These are phyloP conservation scores for Chinchilla lanigera DNA, from an alignment of 2,113 vertebrate genomes.

Conservation along the genomic window DNA sequence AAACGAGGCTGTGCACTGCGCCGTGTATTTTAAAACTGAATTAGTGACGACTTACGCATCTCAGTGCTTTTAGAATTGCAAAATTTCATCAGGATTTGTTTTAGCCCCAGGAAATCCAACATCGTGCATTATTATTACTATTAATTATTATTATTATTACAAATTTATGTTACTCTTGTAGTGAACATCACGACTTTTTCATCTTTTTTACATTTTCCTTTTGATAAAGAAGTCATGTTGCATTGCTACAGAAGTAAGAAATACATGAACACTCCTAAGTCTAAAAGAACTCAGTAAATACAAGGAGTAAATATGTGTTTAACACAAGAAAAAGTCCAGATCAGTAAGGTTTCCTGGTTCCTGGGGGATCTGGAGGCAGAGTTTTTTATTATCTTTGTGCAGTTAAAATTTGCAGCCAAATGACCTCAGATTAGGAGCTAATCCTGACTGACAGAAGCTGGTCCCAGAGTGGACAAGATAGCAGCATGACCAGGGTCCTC, in stretches of 20 bases:
- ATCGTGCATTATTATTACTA: background rate
- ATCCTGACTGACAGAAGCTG: background rate
- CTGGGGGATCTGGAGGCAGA: background rate
- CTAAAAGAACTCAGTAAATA: constrained; percentile 37
- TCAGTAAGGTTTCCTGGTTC: constrained; percentile 14
- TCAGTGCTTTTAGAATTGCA: background rate
- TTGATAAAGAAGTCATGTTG: constrained; percentile 34
- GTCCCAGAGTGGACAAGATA: background rate
- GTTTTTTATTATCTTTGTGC: background rate
- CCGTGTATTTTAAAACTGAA: background rate
- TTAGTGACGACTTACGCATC: background rate
- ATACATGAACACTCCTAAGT: background rate
- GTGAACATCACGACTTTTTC: background rate
- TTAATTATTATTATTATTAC: background rate
- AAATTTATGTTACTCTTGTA: constrained; percentile 29
- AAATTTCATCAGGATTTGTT: constrained; percentile 35
- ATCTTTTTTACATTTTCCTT: background rate
- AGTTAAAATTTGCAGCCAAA: constrained; percentile 11
- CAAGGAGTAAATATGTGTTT: constrained; percentile 24
- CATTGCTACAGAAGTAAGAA: background rate
- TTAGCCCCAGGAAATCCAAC: background rate
- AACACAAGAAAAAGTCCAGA: background rate
- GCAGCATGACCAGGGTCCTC: background rate
- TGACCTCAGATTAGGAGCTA: background rate
- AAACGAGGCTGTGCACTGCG: background rate